These are phyloP conservation scores for Cantharis rufa DNA, from an alignment of 2,888 invertebrate species.

Conservation along the genomic window DNA sequence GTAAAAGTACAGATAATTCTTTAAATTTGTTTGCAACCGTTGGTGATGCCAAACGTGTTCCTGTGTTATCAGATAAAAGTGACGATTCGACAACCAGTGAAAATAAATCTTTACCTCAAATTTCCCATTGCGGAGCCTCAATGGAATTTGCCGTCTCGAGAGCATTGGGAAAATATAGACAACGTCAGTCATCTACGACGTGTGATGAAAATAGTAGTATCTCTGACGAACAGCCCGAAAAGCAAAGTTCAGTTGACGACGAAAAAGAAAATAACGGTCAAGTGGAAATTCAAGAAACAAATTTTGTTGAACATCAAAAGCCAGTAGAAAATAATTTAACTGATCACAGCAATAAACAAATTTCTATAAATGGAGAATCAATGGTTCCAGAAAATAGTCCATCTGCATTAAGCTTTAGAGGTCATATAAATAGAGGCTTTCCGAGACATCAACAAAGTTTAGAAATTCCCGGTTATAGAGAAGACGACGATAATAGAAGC, in stretches of 20 bases:
- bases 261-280: conserved; percentile 20
- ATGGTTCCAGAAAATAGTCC: conserved; percentile 68
- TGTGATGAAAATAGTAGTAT: conserved; percentile 66
- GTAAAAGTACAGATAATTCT: conserved; percentile 67
- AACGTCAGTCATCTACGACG: conserved; percentile 72
- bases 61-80: conserved; percentile 63
- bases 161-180: conserved; percentile 78
- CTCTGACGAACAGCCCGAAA: conserved; percentile 52
- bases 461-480: conserved; percentile 71
- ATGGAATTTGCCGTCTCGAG: conserved; percentile 85
- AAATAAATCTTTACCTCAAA: conserved; percentile 58
- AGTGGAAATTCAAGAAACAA: conserved; percentile 25
- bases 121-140: conserved; percentile 63
- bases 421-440: conserved; percentile 64
- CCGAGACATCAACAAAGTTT: conserved; percentile 77
- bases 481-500: conserved; percentile 78
- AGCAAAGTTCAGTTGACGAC: conserved; percentile 16
- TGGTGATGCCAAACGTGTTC: conserved; percentile 68
- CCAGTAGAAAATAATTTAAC: background rate
- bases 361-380: conserved; percentile 33
- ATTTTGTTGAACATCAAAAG: conserved; percentile 21
- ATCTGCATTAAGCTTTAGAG: conserved; percentile 65
- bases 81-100: conserved; percentile 62
- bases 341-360: background rate
- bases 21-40: conserved; percentile 73